Evolutionary conservation across 2,797 vertebrate genomes (phyloP), one percentile per base, ranked within the genome.

Genomic region (Paguma larvata): DNA sequence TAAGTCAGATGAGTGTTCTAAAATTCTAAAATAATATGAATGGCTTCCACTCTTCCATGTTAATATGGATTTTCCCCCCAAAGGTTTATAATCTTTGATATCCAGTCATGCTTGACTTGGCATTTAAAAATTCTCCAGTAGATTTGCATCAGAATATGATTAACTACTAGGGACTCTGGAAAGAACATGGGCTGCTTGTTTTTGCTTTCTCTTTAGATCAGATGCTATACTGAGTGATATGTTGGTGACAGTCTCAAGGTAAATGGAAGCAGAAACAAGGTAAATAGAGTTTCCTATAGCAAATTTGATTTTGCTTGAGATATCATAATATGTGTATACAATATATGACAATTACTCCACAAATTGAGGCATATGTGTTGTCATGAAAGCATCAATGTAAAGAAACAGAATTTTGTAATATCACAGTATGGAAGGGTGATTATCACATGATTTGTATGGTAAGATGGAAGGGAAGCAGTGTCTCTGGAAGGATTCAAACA

Each of bases 1-100:
- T 86, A 83, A 90, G 65, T 92, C 68, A 92, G 14, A 78, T 68
- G 70, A 79, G 23, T 85, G 16, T 56, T 95, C 48, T 68, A 12
- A 68, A 97, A 96, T 97, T 34, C 46, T 78, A 93, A 95, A 91
- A 89, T 75, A 79, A 93, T 96, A 70, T 53, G 48, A 93, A 92
- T 92, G 46, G 9, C 23, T 86, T 79, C 56, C 4, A 70, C 23
- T 94, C 34, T 84, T 95, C 59, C 82, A 46, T 77, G 44, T 86
- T 83, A 88, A 86, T 94, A 51, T 89, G 30, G 23, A 94, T 85
- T 82, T 25, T 34, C 25, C 46, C 32, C 46, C 11, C 34, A 62
- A 83, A 91, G 65, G 30, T 95, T 95, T 90, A 75, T 72, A 92
- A 56, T 95, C 21, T 90, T 82, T 67, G 67, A 72, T 88, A 14